phyloP scores from a whole-genome alignment of 1,140 invertebrate species.

The Chelonus insularis region DNA sequence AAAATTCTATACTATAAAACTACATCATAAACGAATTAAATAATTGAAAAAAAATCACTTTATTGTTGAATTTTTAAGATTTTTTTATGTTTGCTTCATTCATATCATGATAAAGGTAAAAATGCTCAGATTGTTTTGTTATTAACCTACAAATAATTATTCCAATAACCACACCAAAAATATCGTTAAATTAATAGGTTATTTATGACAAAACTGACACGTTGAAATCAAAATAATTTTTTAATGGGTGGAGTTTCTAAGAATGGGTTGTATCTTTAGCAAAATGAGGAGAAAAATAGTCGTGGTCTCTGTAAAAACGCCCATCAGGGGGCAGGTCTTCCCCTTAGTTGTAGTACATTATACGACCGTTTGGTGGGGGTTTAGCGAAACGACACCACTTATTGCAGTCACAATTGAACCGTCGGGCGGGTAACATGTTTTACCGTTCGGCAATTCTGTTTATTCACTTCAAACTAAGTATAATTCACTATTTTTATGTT shows the following conservation, averaged over 20 bases:
- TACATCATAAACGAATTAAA: too few species aligned
- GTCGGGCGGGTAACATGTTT: constrained; percentile 41
- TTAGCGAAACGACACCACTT: constrained; percentile 29
- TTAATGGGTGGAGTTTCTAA: not conserved
- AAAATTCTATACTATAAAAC: too few species aligned
- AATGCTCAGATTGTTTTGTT: too few species aligned
- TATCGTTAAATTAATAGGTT: too few species aligned
- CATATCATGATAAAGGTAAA: too few species aligned
- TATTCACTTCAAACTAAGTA: constrained; percentile 35
- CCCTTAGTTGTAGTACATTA: not conserved
- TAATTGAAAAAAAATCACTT: too few species aligned
- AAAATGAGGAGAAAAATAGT: not conserved
- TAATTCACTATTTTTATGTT: not conserved
- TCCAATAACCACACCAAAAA: too few species aligned
- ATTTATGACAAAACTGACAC: too few species aligned
- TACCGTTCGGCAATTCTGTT: constrained; percentile 29
- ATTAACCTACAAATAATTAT: too few species aligned
- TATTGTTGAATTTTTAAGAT: too few species aligned
- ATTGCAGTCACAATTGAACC: constrained; percentile 49
- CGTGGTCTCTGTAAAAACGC: not conserved
- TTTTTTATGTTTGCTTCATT: too few species aligned
- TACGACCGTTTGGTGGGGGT: not conserved
- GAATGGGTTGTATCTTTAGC: not conserved
- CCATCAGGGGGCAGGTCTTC: not conserved
- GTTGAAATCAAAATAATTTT: too few species aligned